Conservation (phyloP, 1,140 invertebrate species). For the Trichoplusia ni region DNA sequence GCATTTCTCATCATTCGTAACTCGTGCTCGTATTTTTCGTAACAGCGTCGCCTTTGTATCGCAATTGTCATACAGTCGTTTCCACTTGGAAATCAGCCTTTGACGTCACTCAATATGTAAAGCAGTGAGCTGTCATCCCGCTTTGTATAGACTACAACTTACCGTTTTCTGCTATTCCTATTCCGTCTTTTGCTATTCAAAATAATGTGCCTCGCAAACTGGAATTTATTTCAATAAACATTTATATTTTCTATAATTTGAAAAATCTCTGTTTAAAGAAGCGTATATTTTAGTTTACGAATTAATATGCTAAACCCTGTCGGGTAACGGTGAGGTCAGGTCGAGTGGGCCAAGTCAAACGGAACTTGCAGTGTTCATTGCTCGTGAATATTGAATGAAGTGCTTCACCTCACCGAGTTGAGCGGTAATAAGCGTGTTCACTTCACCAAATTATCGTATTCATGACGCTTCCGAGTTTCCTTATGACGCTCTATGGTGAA, state of each 20-base stretch:
- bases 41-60: slow-evolving; percentile 18
- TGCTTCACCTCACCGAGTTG: slow-evolving; percentile 19
- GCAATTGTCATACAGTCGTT: slow-evolving; percentile 5
- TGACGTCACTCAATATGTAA: slow-evolving; percentile 49
- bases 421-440: slow-evolving; percentile 36
- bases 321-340: slow-evolving; percentile 28
- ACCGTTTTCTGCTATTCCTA: too few relatives aligned
- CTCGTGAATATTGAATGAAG: slow-evolving; percentile 46
- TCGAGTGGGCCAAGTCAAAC: slow-evolving; percentile 37
- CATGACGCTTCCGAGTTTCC: slow-evolving; percentile 18
- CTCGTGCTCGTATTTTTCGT: not conserved
- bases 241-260: too few relatives aligned
- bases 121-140: slow-evolving; percentile 41
- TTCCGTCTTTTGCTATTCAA: slow-evolving; percentile 2
- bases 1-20: not conserved
- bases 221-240: too few relatives aligned
- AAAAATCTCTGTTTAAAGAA: too few relatives aligned
- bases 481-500: not conserved
- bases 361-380: slow-evolving; percentile 38
- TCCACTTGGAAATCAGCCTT: slow-evolving; percentile 24
- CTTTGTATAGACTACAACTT: slow-evolving; percentile 32
- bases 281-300: slow-evolving; percentile 29
- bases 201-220: not conserved
- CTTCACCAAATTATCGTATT: slow-evolving; percentile 39
- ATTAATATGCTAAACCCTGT: slow-evolving; percentile 24